These are phyloP conservation scores for Progne subis DNA, from an alignment of 2,113 vertebrate genomes.

Conservation along the genomic window DNA sequence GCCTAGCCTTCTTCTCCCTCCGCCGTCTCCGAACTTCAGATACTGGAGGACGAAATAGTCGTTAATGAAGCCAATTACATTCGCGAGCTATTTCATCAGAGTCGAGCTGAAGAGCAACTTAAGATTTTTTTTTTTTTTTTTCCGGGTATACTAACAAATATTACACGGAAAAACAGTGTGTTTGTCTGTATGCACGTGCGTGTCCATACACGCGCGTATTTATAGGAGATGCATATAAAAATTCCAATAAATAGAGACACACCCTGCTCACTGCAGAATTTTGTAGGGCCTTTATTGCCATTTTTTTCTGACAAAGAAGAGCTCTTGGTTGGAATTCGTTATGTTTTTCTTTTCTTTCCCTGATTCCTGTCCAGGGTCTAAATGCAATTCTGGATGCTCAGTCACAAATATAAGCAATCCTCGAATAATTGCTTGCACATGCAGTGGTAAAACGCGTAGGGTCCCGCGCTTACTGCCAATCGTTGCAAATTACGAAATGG, in stretches of 20 bases:
- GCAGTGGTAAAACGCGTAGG: neutral
- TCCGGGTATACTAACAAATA: neutral
- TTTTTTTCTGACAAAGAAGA: neutral
- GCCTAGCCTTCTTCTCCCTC: neutral
- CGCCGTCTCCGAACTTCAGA: neutral
- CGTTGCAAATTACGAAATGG: neutral
- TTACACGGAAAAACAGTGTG: accelerated
- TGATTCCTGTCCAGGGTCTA: neutral
- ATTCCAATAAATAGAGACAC: neutral
- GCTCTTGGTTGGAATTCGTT: neutral
- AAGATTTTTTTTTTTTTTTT: neutral
- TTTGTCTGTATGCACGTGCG: accelerated
- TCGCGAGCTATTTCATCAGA: neutral
- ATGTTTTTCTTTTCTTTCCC: neutral
- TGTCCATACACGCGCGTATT: neutral
- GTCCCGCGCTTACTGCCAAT: neutral
- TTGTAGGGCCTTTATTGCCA: neutral
- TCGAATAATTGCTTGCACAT: constrained; percentile 64
- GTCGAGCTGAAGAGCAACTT: neutral
- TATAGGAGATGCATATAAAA: neutral
- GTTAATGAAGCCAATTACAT: neutral
- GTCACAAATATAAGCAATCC: constrained; percentile 46
- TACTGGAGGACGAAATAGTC: neutral
- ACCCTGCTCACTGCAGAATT: neutral
- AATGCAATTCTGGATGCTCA: neutral